Conservation (phyloP, 2,113 vertebrate genomes). For the Cisticola juncidis region DNA sequence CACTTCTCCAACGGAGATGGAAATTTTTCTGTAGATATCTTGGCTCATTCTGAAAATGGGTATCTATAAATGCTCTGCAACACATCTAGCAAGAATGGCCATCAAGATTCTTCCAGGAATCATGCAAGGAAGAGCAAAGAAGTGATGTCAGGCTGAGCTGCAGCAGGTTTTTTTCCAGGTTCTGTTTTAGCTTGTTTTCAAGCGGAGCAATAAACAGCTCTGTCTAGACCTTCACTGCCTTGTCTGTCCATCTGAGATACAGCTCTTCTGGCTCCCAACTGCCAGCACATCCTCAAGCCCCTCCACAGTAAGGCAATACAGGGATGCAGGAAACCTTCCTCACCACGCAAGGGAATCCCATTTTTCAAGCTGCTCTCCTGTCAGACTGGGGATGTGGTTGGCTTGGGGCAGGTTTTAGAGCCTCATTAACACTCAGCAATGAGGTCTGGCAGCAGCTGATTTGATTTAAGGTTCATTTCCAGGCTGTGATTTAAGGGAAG, state of each 20-base stretch:
- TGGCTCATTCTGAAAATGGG: neutral
- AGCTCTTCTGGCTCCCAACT: neutral
- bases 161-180: neutral
- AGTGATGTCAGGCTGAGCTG: neutral
- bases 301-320: neutral
- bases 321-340: constrained; percentile 9
- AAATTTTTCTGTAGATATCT: neutral
- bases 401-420: constrained; percentile 65
- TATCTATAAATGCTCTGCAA: constrained; percentile 7
- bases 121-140: neutral
- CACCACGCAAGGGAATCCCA: constrained; percentile 52
- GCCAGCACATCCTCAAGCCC: constrained; percentile 22
- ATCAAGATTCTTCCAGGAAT: constrained; percentile 28
- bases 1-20: neutral
- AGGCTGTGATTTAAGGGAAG: constrained; percentile 68
- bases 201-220: neutral
- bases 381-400: constrained; percentile 37
- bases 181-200: neutral
- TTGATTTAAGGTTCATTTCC: constrained; percentile 73
- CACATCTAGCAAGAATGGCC: neutral
- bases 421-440: constrained; percentile 67
- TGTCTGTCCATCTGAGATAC: neutral
- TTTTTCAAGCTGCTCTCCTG: constrained; percentile 53
- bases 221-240: neutral
- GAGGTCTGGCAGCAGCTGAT: constrained; percentile 65